phyloP scores from a whole-genome alignment of 2,888 invertebrate genomes.

The Tetramorium bicarinatum region DNA sequence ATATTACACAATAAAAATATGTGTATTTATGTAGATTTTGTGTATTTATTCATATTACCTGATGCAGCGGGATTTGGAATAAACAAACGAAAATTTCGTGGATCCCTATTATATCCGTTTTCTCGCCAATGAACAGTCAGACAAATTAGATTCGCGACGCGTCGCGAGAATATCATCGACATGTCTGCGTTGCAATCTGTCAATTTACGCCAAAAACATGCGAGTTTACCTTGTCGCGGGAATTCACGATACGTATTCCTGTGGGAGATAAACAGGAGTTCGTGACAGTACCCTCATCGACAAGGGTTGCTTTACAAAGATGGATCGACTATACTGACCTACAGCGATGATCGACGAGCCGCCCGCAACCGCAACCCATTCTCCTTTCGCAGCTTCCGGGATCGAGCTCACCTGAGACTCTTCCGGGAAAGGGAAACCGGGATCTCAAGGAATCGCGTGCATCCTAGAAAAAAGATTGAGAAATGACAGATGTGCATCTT shows the following conservation, averaged over 20 bases:
- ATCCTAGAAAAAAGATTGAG: conserved; percentile 39
- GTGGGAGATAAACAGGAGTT: conserved; percentile 59
- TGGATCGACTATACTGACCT: conserved; percentile 63
- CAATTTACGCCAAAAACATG: conserved; percentile 63
- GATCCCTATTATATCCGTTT: neutral
- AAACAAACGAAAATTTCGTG: neutral
- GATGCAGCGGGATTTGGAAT: neutral
- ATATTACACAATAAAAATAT: neutral
- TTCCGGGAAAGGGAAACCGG: neutral
- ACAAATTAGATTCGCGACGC: conserved; percentile 22
- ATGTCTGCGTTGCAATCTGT: conserved; percentile 57
- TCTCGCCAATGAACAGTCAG: conserved; percentile 20
- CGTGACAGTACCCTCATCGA: conserved; percentile 67
- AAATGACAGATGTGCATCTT: conserved; percentile 40
- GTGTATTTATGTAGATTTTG: neutral
- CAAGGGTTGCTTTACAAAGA: conserved; percentile 68
- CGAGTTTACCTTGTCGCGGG: conserved; percentile 56
- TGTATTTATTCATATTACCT: neutral
- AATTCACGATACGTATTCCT: conserved; percentile 52
- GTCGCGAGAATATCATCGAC: conserved; percentile 40
- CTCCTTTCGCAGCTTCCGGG: conserved; percentile 34
- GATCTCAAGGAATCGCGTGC: conserved; percentile 56
- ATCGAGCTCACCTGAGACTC: conserved; percentile 33
- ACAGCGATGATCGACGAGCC: conserved; percentile 70
- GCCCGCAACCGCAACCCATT: conserved; percentile 23